Percentiles rank a stretch among this genome's conserved stretches.
phyloP scores from a whole-genome alignment of 2,888 invertebrate species.

The Leptodirus hochenwartii region DNA sequence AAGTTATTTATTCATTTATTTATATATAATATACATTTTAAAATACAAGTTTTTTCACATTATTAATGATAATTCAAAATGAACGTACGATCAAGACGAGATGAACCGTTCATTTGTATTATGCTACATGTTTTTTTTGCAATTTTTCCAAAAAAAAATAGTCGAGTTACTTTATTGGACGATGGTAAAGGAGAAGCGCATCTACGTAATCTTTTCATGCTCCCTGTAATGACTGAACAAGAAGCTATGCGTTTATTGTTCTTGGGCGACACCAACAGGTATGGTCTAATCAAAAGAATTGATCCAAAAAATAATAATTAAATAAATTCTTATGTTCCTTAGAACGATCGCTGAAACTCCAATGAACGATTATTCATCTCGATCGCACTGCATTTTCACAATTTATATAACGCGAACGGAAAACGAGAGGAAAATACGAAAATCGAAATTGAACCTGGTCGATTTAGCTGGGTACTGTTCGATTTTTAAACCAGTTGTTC shows the following conservation, averaged over 20 bases:
- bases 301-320: neutral
- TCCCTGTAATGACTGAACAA: conserved; percentile 27
- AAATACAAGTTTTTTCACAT: too few relatives aligned
- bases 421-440: conserved; percentile 21
- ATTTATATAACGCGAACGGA: conserved; percentile 26
- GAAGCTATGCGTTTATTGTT: conserved; percentile 32
- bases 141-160: conserved; percentile 12
- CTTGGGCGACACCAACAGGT: conserved; percentile 33
- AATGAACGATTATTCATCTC: conserved; percentile 33
- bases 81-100: too few relatives aligned
- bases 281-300: conserved; percentile 5
- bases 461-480: conserved; percentile 32
- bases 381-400: conserved; percentile 38
- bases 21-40: neutral
- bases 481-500: neutral
- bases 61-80: too few relatives aligned
- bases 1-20: conserved; percentile 17
- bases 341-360: conserved; percentile 34
- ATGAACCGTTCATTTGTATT: too few relatives aligned
- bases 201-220: conserved; percentile 29
- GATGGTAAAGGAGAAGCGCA: conserved; percentile 29
- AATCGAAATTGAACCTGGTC: conserved; percentile 33
- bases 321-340: conserved; percentile 3
- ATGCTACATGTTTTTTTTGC: neutral
- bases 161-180: conserved; percentile 28